Base-by-base conservation (phyloP, 1,140 invertebrate species). In the Aplysia californica region DNA sequence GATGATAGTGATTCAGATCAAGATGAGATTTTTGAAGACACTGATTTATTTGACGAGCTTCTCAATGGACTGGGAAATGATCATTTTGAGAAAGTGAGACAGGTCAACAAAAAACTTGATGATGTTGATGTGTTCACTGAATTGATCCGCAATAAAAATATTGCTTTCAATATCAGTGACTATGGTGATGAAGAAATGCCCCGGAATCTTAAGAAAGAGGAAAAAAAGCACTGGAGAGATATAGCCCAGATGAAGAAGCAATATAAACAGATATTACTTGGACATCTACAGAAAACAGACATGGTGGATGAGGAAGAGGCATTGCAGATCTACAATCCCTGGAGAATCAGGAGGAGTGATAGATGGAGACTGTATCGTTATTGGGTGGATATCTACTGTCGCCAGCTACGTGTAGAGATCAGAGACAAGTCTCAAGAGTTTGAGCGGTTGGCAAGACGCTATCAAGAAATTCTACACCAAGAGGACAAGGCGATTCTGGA, bases 311-410 rank as follows among this genome's bases (percentile, higher is more conserved):
- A 75, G 64, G 77, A 80, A 10, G 83, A 85, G 71, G 77, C 73
- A 31, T 26, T 36, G 0, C 33, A 55, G n/a, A 39, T 83, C n/a
- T 23, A 5, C 20, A 74, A 87, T 61, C 70, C 90, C 10, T 88
- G 85, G 85, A 76, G 74, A 29, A 70, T 90, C 21, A 41, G 75
- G 10, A 26, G 76, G 4, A 58, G 55, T n/a, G 72, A 89, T 15
- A 83, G 88, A 64, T 90, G 88, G 87, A 75, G 84, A 55, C 79
- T 90, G 21, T 90, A 89, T 73, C 67, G 81, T 36, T 82, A 80
- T 33, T 90, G 89, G 89, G 58, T 85, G 18, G 64, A 77, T 26
- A 76, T 80, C 29, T 82, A 84, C 76, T 79, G 80, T 68, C 66
- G 75, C 0, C 36, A 78, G 31, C n/a, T 82, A 21, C 39, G 77